A percentile compares a stretch with the other conserved stretches of the same genome.
Conservation (phyloP, 92 coral and sea anemone genomes). For the Virgularia gustaviana region DNA sequence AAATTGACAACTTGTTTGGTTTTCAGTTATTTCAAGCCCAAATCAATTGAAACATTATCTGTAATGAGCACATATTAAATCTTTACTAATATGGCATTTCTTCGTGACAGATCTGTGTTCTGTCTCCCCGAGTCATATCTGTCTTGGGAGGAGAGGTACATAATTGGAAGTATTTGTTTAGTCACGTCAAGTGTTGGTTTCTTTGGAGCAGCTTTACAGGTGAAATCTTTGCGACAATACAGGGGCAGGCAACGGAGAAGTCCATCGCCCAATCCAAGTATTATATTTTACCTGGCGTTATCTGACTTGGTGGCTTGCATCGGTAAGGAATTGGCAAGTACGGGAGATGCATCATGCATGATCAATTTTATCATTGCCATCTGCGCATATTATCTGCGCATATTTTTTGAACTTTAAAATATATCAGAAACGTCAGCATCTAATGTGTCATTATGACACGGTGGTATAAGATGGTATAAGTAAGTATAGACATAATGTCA, state of each 20-base stretch:
- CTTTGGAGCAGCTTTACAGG: conserved; percentile 78
- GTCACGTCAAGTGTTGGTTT: conserved; percentile 68
- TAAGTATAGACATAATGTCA: no score
- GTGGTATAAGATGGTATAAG: no score
- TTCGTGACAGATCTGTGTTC: conserved; percentile 72
- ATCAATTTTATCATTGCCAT: no score
- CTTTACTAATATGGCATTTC: conserved; percentile 68
- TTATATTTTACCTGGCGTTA: conserved; percentile 72
- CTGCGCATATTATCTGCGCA: no score
- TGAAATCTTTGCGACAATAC: conserved; percentile 56
- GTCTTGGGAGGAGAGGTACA: conserved; percentile 11
- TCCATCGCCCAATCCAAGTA: conserved; percentile 64
- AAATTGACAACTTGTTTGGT: no score
- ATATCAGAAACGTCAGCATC: no score
- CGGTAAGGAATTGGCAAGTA: conserved; percentile 71
- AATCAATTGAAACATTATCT: background rate
- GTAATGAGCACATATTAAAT: background rate
- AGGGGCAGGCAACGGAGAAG: conserved; percentile 49
- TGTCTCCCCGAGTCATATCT: conserved; percentile 62
- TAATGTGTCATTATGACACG: no score
- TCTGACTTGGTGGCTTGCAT: conserved; percentile 85
- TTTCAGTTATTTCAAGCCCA: no score
- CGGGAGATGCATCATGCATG: no score
- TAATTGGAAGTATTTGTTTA: conserved; percentile 67
- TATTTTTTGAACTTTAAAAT: no score